Evolutionary conservation across 2,113 vertebrate genomes (phyloP).

Genomic region (Hippopotamus amphibius): DNA sequence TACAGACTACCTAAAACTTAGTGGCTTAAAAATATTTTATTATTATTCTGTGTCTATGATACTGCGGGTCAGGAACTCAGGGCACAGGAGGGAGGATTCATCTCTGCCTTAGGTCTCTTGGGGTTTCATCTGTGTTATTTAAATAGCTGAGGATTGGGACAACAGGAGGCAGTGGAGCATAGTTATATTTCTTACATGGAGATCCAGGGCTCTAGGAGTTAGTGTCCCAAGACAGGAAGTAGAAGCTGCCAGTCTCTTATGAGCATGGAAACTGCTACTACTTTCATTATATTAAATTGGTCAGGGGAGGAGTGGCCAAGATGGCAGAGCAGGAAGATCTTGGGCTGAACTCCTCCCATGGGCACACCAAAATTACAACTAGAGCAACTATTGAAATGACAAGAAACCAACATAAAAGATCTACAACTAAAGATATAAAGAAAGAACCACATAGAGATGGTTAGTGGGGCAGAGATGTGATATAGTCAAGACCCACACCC

Average conservation of each 20-base stretch:
- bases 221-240: not conserved
- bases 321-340: not conserved
- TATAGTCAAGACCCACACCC: too few relatives aligned
- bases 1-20: not conserved
- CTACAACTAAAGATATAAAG: not conserved
- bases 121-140: not conserved
- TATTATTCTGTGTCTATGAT: not conserved
- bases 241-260: not conserved
- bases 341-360: not conserved
- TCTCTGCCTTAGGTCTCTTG: not conserved
- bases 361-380: not conserved
- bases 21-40: not conserved
- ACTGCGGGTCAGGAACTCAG: not conserved
- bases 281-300: not conserved
- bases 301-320: not conserved
- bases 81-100: not conserved
- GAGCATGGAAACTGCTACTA: not conserved
- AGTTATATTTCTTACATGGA: not conserved
- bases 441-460: not conserved
- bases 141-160: not conserved
- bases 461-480: not conserved
- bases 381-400: not conserved
- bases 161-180: not conserved
- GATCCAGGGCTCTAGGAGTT: not conserved
- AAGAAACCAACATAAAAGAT: not conserved